Evolutionary conservation across 2,888 invertebrate genomes (phyloP).

Genomic region (Odontomyia ornata): DNA sequence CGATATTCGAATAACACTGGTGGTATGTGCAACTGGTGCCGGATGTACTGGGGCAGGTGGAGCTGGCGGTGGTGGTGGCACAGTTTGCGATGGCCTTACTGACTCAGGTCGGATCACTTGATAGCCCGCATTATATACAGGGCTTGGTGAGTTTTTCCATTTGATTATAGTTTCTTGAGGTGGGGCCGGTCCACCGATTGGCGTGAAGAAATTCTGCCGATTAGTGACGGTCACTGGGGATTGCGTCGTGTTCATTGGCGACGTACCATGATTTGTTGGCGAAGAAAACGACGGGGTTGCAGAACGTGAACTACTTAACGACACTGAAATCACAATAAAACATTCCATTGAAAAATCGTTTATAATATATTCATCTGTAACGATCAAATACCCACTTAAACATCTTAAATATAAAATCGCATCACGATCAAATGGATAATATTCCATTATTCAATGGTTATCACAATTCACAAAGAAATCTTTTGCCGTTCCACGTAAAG

Average conservation of each 20-base stretch:
- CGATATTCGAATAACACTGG: constrained; percentile 86
- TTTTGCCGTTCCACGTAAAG: not conserved
- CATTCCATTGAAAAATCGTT: too few relatives aligned
- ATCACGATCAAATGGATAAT: constrained; percentile 16
- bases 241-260: constrained; percentile 72
- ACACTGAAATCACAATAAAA: constrained; percentile 69
- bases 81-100: constrained; percentile 57
- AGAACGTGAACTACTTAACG: constrained; percentile 91
- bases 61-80: constrained; percentile 55
- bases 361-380: too few relatives aligned
- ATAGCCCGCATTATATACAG: constrained; percentile 60
- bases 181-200: constrained; percentile 78
- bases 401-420: constrained; percentile 24
- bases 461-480: not conserved
- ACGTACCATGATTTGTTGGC: constrained; percentile 74
- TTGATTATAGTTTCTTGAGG: constrained; percentile 54
- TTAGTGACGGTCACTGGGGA: constrained; percentile 76
- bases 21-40: constrained; percentile 68
- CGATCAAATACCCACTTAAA: constrained; percentile 2
- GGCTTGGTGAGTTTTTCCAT: constrained; percentile 63
- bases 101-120: constrained; percentile 59
- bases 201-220: constrained; percentile 90
- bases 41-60: constrained; percentile 58
- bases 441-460: not conserved
- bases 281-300: constrained; percentile 91